Evolutionary conservation across 2,113 vertebrate species (phyloP).

Genomic region (Picathartes gymnocephalus): DNA sequence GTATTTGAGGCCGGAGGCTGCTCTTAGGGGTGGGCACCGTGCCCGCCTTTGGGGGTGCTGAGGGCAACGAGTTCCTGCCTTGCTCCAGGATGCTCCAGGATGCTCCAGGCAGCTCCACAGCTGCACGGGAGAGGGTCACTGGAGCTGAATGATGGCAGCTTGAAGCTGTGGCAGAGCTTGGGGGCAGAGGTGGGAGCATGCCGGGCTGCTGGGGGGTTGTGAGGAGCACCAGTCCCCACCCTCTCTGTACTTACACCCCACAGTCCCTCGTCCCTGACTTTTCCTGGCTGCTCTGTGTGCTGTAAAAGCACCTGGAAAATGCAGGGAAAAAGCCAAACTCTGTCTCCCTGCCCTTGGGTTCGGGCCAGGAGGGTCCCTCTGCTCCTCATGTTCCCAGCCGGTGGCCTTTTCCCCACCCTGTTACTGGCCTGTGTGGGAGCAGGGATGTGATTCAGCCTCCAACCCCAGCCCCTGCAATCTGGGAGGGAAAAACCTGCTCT

Average conservation of each 20-base stretch:
- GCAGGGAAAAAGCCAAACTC: not conserved
- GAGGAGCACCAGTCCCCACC: not conserved
- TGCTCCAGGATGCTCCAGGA: not conserved
- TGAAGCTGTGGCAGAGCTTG: not conserved
- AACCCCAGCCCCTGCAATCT: rapidly evolving
- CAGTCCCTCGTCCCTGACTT: not conserved
- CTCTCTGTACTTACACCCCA: not conserved
- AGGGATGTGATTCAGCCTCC: not conserved
- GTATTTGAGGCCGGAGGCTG: not conserved
- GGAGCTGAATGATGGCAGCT: not conserved
- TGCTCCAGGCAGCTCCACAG: not conserved
- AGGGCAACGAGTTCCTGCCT: not conserved
- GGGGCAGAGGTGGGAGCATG: not conserved
- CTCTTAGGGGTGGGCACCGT: not conserved
- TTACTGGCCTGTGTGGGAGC: too few relatives aligned
- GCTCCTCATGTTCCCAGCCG: rapidly evolving
- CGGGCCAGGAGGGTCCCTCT: not conserved
- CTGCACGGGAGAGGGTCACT: not conserved
- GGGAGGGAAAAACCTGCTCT: not conserved
- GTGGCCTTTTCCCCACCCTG: not conserved
- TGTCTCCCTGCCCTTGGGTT: rapidly evolving
- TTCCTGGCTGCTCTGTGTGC: not conserved
- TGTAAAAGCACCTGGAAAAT: not conserved
- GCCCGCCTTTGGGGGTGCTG: not conserved
- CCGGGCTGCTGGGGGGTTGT: rapidly evolving